Conservation (phyloP, 2,113 vertebrate genomes). For the Colaptes auratus region DNA sequence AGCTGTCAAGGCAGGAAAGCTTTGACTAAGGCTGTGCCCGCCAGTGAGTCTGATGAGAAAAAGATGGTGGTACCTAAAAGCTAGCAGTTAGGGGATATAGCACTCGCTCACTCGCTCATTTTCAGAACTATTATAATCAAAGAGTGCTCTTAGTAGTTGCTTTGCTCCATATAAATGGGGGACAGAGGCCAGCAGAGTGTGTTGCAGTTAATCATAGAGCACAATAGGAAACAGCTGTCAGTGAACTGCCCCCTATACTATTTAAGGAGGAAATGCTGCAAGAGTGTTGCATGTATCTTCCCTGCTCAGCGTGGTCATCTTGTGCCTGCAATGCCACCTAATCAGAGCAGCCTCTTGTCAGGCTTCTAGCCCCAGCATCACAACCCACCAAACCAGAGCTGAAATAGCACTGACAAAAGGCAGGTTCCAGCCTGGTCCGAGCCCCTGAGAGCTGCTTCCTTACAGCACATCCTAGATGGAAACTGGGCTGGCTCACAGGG, state of each 20-base stretch:
- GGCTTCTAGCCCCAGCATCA: background rate
- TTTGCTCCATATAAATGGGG: background rate
- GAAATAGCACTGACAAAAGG: fast-evolving
- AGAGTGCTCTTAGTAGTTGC: background rate
- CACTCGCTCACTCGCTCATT: background rate
- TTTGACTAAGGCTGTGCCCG: background rate
- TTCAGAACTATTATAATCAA: conserved; percentile 9
- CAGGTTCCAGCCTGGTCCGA: fast-evolving
- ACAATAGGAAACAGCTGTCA: background rate
- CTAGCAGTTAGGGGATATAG: background rate
- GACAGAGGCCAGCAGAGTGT: conserved; percentile 12
- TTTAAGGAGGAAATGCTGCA: background rate
- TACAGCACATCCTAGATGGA: background rate
- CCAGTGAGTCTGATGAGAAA: conserved; percentile 20
- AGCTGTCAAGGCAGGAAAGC: background rate
- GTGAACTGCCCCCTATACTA: background rate
- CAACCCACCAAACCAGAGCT: background rate
- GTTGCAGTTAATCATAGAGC: conserved; percentile 13
- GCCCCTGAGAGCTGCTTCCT: background rate
- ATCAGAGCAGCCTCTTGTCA: background rate
- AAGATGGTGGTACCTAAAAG: background rate
- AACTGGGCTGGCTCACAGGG: background rate
- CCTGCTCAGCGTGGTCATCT: background rate
- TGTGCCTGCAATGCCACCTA: background rate
- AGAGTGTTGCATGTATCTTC: background rate